These are phyloP conservation scores for Pteruthius melanotis DNA, from an alignment of 2,113 vertebrate species.

Conservation along the genomic window DNA sequence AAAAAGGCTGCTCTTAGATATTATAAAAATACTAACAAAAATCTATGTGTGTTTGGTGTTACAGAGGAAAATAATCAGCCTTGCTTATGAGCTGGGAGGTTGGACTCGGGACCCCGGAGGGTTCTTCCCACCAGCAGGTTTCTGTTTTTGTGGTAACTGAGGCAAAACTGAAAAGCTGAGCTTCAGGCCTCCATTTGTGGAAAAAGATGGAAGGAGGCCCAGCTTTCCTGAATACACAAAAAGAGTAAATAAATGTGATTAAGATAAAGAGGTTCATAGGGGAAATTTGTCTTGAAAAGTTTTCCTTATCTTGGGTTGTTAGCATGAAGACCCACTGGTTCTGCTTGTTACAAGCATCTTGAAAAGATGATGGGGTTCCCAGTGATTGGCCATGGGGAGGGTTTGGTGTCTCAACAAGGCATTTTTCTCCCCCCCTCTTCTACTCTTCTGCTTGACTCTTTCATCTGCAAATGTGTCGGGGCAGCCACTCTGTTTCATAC, in stretches of 20 bases:
- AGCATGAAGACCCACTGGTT: not conserved
- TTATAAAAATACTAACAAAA: not conserved
- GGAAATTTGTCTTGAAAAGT: not conserved
- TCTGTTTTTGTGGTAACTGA: not conserved
- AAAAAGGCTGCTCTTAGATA: not conserved
- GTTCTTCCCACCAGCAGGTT: not conserved
- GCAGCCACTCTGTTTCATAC: fast-evolving
- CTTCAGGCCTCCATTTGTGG: not conserved
- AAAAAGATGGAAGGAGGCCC: not conserved
- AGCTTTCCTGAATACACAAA: not conserved
- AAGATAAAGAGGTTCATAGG: not conserved
- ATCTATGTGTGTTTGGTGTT: not conserved
- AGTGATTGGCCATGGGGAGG: fast-evolving
- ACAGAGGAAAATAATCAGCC: not conserved
- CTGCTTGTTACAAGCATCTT: not conserved
- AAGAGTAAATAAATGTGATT: not conserved
- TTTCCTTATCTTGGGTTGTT: not conserved
- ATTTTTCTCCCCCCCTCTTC: not conserved
- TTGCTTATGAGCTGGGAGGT: not conserved
- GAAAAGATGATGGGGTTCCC: not conserved
- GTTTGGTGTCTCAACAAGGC: not conserved
- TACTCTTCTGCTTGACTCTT: not conserved
- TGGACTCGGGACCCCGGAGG: not conserved
- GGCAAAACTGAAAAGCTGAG: not conserved
- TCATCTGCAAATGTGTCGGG: fast-evolving